Evolutionary conservation across 2,113 vertebrate species (phyloP).

Genomic region (Agelaius tricolor): DNA sequence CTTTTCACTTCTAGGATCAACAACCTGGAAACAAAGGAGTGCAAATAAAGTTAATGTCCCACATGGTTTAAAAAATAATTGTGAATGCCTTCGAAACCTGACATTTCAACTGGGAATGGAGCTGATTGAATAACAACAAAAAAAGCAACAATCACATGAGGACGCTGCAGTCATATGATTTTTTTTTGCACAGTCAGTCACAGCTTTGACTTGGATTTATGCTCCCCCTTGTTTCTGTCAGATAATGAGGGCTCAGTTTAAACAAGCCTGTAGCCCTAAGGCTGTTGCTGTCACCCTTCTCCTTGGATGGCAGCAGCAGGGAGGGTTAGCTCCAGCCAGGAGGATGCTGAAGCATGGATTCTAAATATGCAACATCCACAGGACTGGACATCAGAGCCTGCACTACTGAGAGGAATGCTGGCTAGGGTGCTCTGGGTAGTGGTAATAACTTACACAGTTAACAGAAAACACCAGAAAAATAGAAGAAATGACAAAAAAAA

Average conservation of each 20-base stretch:
- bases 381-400: not conserved
- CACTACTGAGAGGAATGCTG: not conserved
- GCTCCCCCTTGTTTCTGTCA: conserved; percentile 24
- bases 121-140: not conserved
- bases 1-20: conserved; percentile 23
- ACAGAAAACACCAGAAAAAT: not conserved
- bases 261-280: conserved; percentile 7
- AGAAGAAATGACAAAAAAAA: not conserved
- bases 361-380: not conserved
- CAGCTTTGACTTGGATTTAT: conserved; percentile 13
- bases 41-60: not conserved
- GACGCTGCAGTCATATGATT: conserved; percentile 49
- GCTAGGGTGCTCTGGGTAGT: not conserved
- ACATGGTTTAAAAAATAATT: not conserved
- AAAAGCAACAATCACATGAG: conserved; percentile 52
- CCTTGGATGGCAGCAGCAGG: not conserved
- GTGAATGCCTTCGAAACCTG: not conserved
- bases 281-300: conserved; percentile 6
- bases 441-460: not conserved
- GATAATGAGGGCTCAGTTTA: conserved; percentile 46
- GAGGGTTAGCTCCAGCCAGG: not conserved
- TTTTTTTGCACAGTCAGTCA: conserved; percentile 52
- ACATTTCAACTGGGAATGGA: conserved; percentile 8
- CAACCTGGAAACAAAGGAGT: conserved; percentile 35
- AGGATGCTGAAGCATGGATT: not conserved